Evolutionary conservation across 2,113 vertebrate species (phyloP), one percentile per base, ranked within the genome.

Genomic region (Mungos mungo): DNA sequence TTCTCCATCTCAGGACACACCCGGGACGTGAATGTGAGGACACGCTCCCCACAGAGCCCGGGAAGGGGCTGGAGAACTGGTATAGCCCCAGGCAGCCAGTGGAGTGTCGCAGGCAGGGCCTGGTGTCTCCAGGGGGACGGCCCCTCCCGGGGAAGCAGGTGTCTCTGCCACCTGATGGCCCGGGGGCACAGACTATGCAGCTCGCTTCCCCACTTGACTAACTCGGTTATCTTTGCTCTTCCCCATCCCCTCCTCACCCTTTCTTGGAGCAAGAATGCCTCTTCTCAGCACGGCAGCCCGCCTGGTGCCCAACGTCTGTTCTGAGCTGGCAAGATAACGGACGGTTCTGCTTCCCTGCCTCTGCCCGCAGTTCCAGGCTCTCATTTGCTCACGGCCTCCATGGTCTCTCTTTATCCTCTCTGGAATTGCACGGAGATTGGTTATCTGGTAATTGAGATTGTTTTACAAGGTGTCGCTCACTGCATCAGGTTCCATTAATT

Each of bases 401-500:
- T 5, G 13, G 10, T 33, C 84, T 89, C 85, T 45, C 60, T 54
- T 41, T 33, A 35, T 79, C 80, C 84, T 91, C 93, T 54, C 87
- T 10, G 57, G 80, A 74, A 80, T 5, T 72, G 95, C 88, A 29
- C 0, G 1, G 90, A 93, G 97, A 94, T 54, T 82, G 95, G 94
- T 85, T 90, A 85, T 82, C 95, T 72, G 71, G 96, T 96, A 41
- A 96, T 57, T 85, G 96, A 95, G 95, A 97, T 74, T 88, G 93
- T 94, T 94, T 95, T 86, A 96, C 94, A 93, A 94, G 76, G 95
- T 77, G 81, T 84, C 18, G 1, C 93, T 97, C 81, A n/a, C 38
- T 50, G 94, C 90, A 77, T 4, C 16, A 57, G 81, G 27, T 77
- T 79, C 77, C 81, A 35, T 92, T 88, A 45, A 94, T 88, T 81